Percentiles rank a stretch among this genome's conserved stretches.
These are phyloP conservation scores for Pomatorhinus ruficollis DNA, from an alignment of 2,113 vertebrate species.

Conservation along the genomic window DNA sequence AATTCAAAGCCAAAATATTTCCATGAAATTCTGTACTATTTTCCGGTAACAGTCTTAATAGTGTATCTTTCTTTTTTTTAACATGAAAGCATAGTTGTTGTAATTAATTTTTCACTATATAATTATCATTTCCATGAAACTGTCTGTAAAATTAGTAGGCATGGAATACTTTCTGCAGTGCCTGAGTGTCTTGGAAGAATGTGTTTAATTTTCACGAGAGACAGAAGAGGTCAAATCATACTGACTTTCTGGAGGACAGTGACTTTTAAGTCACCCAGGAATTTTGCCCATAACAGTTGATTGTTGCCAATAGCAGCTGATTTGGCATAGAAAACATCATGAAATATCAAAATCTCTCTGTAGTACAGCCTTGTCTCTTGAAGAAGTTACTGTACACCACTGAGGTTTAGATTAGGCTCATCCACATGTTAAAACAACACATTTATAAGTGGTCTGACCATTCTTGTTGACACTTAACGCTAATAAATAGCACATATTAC, in stretches of 20 bases:
- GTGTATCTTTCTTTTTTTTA: background rate
- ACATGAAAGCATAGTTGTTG: conserved; percentile 23
- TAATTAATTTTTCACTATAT: conserved; percentile 34
- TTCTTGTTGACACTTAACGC: background rate
- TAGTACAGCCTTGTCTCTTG: background rate
- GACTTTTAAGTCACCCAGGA: background rate
- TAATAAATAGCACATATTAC: background rate
- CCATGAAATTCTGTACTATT: background rate
- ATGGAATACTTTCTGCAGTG: background rate
- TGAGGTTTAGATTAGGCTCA: background rate
- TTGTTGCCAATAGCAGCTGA: background rate
- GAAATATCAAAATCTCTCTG: background rate
- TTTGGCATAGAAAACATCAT: background rate
- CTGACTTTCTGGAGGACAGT: background rate
- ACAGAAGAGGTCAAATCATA: background rate
- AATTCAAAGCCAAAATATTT: conserved; percentile 12
- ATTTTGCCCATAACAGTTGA: background rate
- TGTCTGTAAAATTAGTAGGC: conserved; percentile 29
- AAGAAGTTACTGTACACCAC: background rate
- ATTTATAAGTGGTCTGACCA: background rate
- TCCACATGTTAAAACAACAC: background rate
- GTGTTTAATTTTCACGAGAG: background rate
- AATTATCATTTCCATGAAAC: conserved; percentile 29
- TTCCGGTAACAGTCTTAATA: background rate
- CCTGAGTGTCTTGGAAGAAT: background rate